Percentiles rank a stretch among this genome's conserved stretches.
Conservation (phyloP, 2,797 vertebrate genomes). For the Dicrostonyx torquatus region DNA sequence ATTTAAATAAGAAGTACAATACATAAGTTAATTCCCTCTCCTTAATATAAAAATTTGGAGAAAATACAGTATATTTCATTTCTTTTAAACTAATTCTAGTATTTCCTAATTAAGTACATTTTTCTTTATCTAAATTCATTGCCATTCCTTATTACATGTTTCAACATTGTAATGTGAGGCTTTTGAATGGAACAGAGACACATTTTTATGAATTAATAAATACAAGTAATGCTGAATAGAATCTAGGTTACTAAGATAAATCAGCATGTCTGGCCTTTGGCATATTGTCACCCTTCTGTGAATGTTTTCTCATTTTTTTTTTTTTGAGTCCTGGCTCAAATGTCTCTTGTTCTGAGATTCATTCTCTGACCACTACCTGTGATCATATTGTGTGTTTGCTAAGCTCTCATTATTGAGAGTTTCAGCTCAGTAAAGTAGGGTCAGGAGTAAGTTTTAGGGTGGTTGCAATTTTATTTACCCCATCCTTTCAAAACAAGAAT, state of each 20-base stretch:
- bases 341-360: constrained; percentile 4
- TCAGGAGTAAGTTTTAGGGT: rapidly evolving
- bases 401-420: neutral
- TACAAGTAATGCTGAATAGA: neutral
- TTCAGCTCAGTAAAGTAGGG: neutral
- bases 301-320: neutral
- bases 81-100: neutral
- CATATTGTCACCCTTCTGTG: neutral
- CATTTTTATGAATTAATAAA: neutral
- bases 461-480: neutral
- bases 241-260: neutral
- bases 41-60: neutral
- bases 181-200: neutral
- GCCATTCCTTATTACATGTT: neutral
- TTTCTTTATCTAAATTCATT: neutral
- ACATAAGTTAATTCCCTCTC: neutral
- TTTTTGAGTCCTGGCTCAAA: neutral
- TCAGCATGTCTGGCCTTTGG: neutral
- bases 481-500: neutral
- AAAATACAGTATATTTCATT: neutral
- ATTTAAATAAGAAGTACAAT: constrained; percentile 2
- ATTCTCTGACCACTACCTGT: neutral
- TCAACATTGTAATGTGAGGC: neutral
- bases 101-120: neutral
- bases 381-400: neutral